phyloP scores from a whole-genome alignment of 2,113 vertebrate species.

The Prionailurus bengalensis region DNA sequence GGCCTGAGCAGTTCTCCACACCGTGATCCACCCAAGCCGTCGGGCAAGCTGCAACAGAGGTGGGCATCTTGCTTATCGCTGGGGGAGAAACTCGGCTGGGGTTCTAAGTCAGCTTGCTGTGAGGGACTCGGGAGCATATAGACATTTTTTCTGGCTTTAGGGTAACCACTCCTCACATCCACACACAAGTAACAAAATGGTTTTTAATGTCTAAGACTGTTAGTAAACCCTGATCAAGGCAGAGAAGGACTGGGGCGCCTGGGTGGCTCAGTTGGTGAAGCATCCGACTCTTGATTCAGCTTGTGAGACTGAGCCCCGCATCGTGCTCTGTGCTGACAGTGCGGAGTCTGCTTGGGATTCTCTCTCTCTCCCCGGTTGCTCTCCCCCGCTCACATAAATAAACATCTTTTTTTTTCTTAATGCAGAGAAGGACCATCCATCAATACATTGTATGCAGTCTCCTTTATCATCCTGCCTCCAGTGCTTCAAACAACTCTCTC shows the following conservation, averaged over 20 bases:
- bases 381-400: no score
- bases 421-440: not conserved
- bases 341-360: no score
- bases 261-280: no score
- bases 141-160: not conserved
- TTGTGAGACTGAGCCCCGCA: no score
- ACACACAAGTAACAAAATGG: not conserved
- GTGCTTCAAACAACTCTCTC: not conserved
- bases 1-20: not conserved
- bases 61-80: not conserved
- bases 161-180: not conserved
- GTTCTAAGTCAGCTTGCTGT: not conserved
- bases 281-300: no score
- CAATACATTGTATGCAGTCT: not conserved
- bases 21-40: rapidly evolving
- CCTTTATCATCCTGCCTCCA: not conserved
- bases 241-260: not conserved
- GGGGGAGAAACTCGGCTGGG: no score
- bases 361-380: no score
- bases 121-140: not conserved
- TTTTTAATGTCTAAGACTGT: not conserved
- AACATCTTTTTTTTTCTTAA: no score
- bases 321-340: no score
- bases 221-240: not conserved
- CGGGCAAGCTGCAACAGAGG: not conserved